Evolutionary conservation across 1,140 invertebrate genomes (phyloP).

Genomic region (Mya arenaria): DNA sequence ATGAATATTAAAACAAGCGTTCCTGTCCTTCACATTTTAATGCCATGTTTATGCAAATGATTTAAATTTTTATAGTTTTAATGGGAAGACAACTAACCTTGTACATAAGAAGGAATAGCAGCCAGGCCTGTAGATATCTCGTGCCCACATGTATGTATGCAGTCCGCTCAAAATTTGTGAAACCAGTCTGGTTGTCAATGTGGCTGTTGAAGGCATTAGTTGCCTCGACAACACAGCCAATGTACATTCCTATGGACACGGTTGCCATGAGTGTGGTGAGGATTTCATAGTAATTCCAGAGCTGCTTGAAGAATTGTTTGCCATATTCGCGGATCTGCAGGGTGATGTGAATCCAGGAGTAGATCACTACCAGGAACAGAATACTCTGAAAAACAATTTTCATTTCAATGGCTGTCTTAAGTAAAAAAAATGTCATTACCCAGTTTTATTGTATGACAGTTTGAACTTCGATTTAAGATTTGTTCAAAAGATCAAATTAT

Average conservation of each 20-base stretch:
- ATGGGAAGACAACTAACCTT: conserved; percentile 72
- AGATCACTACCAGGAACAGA: conserved; percentile 67
- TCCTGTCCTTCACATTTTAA: no score
- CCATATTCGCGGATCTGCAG: conserved; percentile 55
- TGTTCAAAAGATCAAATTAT: no score
- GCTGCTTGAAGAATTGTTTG: conserved; percentile 58
- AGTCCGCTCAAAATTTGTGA: conserved; percentile 68
- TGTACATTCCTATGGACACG: conserved; percentile 68
- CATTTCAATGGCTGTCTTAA: no score
- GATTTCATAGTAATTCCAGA: conserved; percentile 73
- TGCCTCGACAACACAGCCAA: conserved; percentile 69
- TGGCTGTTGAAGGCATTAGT: conserved; percentile 64
- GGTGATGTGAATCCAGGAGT: conserved; percentile 65
- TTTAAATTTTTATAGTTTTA: no score
- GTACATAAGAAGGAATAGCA: conserved; percentile 72
- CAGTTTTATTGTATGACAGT: no score
- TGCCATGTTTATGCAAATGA: no score
- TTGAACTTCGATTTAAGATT: no score
- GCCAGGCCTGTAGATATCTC: conserved; percentile 69
- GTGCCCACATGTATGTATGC: conserved; percentile 68
- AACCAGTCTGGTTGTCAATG: conserved; percentile 58
- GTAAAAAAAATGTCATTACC: no score
- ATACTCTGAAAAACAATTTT: conserved; percentile 66
- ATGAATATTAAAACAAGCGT: no score
- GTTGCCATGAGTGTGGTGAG: conserved; percentile 60